Conservation (phyloP, 2,113 vertebrate species). For the Mus musculus region GRCm39 chr3:109955501-109956000, state of each 20-base stretch:
- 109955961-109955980: neutral
- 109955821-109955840: neutral
- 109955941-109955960: neutral
- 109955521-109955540: slow-evolving; percentile 44
- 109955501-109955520: slow-evolving; percentile 54
- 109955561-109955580: neutral
- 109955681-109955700: neutral
- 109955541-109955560: slow-evolving; percentile 55
- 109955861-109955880: neutral
- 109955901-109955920: neutral
- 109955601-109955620: slow-evolving; percentile 66
- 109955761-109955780: neutral
- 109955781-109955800: neutral
- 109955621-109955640: slow-evolving; percentile 55
- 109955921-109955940: neutral
- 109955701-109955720: neutral
- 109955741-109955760: neutral
- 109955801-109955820: neutral
- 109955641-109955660: neutral
- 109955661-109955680: neutral
- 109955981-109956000: neutral
- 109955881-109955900: neutral
- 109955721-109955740: neutral
- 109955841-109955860: neutral
- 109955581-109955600: slow-evolving; percentile 16